Conservation (phyloP, 2,797 vertebrate species). For the Protonibea diacanthus region DNA sequence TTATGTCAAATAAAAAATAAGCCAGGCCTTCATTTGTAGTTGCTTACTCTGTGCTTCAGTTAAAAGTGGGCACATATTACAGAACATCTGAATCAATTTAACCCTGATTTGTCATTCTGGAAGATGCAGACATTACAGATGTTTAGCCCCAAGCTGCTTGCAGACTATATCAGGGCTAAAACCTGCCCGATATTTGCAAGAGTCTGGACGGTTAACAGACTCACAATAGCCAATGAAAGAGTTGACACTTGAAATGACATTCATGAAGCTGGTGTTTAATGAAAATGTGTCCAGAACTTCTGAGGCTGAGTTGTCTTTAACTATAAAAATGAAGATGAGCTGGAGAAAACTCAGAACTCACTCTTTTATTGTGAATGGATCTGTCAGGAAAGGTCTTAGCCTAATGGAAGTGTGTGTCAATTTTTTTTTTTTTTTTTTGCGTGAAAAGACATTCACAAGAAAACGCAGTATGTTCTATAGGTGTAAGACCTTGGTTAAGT, state of each 20-base stretch:
- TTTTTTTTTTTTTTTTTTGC: neutral
- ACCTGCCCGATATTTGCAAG: neutral
- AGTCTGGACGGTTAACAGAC: neutral
- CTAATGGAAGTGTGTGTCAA: neutral
- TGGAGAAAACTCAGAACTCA: neutral
- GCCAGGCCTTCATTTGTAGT: neutral
- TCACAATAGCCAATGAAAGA: neutral
- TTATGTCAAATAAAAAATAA: constrained; percentile 28
- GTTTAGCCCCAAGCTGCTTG: neutral
- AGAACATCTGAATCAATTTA: neutral
- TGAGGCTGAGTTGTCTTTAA: neutral
- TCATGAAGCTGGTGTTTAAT: neutral
- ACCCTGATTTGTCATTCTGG: neutral
- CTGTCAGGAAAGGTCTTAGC: neutral
- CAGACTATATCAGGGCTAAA: neutral
- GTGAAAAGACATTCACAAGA: neutral
- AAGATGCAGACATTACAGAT: neutral
- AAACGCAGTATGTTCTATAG: neutral
- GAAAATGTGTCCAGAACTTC: neutral
- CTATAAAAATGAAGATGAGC: constrained; percentile 5
- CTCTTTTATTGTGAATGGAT: neutral
- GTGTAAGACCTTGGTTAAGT: constrained; percentile 3
- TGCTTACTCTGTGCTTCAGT: neutral
- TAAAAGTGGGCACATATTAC: neutral
- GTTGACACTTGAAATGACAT: too few relatives aligned